phyloP scores from a whole-genome alignment of 2,888 invertebrate species.

The Drosophila koepferae region DNA sequence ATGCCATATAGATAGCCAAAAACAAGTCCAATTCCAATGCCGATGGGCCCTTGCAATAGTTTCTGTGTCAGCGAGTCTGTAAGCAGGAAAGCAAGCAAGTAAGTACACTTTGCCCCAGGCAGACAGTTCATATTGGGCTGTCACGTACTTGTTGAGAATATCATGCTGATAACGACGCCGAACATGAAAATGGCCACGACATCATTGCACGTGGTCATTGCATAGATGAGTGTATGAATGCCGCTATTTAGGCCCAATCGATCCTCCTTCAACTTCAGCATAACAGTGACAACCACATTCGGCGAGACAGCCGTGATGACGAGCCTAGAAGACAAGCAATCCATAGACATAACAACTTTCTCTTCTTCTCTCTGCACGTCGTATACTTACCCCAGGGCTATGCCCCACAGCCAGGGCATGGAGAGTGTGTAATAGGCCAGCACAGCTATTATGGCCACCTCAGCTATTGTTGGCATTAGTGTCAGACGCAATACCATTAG shows the following conservation, averaged over 20 bases:
- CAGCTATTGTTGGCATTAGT: slow-evolving; percentile 87
- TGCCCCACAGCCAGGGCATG: slow-evolving; percentile 88
- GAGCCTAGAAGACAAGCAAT: slow-evolving; percentile 84
- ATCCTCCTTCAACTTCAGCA: slow-evolving; percentile 88
- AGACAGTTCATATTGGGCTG: slow-evolving; percentile 13
- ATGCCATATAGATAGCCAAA: slow-evolving; percentile 88
- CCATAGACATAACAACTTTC: not conserved
- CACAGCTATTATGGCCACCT: slow-evolving; percentile 86
- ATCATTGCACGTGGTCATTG: slow-evolving; percentile 89
- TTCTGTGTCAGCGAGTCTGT: slow-evolving; percentile 85
- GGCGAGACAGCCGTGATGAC: slow-evolving; percentile 90
- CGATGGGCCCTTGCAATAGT: slow-evolving; percentile 87
- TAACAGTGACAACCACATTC: slow-evolving; percentile 90
- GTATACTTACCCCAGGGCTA: slow-evolving; percentile 85
- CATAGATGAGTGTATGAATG: slow-evolving; percentile 89
- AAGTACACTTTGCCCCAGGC: not conserved
- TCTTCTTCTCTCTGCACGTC: not conserved
- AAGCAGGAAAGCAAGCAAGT: slow-evolving; percentile 45
- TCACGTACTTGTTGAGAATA: slow-evolving; percentile 87
- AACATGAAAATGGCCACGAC: slow-evolving; percentile 91
- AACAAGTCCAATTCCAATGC: slow-evolving; percentile 87
- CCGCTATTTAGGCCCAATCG: slow-evolving; percentile 89
- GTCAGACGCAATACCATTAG: slow-evolving; percentile 87
- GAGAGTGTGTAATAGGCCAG: slow-evolving; percentile 86
- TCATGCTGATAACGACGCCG: slow-evolving; percentile 88